phyloP scores from a whole-genome alignment of 2,888 invertebrate genomes.

The Salpingus planirostris region DNA sequence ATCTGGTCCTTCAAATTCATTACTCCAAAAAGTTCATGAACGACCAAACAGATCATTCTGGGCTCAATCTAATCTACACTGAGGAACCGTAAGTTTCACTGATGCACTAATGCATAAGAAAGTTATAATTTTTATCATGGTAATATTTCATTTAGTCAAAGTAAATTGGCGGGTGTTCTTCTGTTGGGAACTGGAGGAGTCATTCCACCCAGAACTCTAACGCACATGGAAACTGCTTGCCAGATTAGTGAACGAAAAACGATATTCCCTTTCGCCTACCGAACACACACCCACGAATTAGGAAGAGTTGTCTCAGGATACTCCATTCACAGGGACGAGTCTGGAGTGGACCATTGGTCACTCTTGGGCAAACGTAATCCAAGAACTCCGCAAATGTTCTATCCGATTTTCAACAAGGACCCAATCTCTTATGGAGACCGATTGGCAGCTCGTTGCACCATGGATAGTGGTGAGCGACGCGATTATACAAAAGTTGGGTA shows the following conservation, averaged over 20 bases:
- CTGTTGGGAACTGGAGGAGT: constrained; percentile 79
- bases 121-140: constrained; percentile 3
- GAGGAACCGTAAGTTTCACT: constrained; percentile 53
- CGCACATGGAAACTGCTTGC: constrained; percentile 90
- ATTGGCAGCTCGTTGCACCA: constrained; percentile 85
- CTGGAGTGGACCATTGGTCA: constrained; percentile 62
- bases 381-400: constrained; percentile 90
- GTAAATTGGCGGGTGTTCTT: constrained; percentile 84
- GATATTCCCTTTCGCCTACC: constrained; percentile 90
- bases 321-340: constrained; percentile 50
- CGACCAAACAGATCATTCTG: constrained; percentile 74
- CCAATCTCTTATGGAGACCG: constrained; percentile 63
- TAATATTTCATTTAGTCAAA: constrained; percentile 50
- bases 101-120: constrained; percentile 11
- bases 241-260: constrained; percentile 67
- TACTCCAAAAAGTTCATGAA: constrained; percentile 40
- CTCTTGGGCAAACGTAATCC: constrained; percentile 82
- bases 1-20: constrained; percentile 82
- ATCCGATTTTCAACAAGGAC: constrained; percentile 58
- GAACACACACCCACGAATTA: constrained; percentile 88
- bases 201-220: constrained; percentile 60
- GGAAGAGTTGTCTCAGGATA: constrained; percentile 79
- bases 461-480: constrained; percentile 44
- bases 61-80: constrained; percentile 72
- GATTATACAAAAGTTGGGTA: constrained; percentile 28